Evolutionary conservation across 2,888 invertebrate species (phyloP), one percentile per base, ranked within the genome.

Genomic region (Cinara cedri): DNA sequence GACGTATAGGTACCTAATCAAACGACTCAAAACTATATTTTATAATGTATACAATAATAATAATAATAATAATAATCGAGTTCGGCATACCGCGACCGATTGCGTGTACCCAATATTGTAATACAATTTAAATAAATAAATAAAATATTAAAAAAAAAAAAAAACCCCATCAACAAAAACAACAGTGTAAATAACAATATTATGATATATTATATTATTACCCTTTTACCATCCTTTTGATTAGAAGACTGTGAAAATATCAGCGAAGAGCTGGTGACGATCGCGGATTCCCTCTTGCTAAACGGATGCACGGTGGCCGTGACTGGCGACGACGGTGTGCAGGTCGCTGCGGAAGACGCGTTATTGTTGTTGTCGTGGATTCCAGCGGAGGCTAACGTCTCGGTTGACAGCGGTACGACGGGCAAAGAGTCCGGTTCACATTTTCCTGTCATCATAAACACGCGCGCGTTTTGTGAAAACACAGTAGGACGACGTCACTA

Each of bases 331-430:
- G 80, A 57, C 1, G 34, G 34, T 34, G 34, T 34, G 34, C 34
- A 34, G 34, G 74, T 68, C 13, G 63, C 55, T 1, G 46, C 65
- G n/a, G 81, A 49, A n/a, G 76, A 49, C 3, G 81, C 76, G 68
- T 72, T 80, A 21, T 82, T 82, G 34, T 82, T 82, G 78, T 80
- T 82, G 57, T 76, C 60, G 81, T 81, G 78, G 66, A 65, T 66
- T 51, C 63, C 68, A 13, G 72, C 26, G 65, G 82, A 80, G 13
- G 76, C 34, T 34, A 34, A 81, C 72, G 81, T 80, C 24, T 75
- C 80, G 60, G 78, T 74, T 54, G 55, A 24, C 16, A 49, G 63
- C 13, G 65, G 42, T 75, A 65, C 44, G 13, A 75, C 75, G 68
- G 68, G 68, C 34, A 66, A 54, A 34, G 81, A 54, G 51, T 70